A percentile compares a stretch with the other conserved stretches of the same genome.
Evolutionary conservation across 2,888 invertebrate species (phyloP).

Genomic region (Sycophila texana): DNA sequence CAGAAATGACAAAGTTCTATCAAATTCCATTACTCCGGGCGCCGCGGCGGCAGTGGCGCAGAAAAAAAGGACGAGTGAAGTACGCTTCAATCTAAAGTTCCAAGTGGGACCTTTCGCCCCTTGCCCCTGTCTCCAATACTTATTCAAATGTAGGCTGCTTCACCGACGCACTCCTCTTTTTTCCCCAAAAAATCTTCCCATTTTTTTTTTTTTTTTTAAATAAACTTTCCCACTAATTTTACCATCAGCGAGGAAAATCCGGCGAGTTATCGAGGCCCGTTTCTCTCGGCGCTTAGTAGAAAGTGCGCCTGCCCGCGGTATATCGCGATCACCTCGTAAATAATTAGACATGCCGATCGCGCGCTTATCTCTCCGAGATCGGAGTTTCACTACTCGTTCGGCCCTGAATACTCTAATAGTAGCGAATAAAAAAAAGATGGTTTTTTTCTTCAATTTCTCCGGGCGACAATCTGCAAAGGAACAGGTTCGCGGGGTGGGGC

Average conservation of each 20-base stretch:
- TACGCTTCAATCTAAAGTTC: constrained; percentile 52
- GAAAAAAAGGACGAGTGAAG: constrained; percentile 1
- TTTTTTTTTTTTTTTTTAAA: not conserved
- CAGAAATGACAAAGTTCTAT: constrained; percentile 50
- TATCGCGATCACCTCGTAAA: constrained; percentile 29
- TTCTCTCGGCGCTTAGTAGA: constrained; percentile 1
- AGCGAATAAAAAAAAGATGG: not conserved
- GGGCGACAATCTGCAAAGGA: not conserved
- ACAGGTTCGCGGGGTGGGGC: not conserved
- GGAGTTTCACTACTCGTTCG: constrained; percentile 21
- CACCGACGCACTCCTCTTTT: not conserved
- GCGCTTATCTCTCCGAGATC: constrained; percentile 21
- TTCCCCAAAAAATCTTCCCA: constrained; percentile 5
- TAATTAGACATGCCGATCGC: constrained; percentile 50
- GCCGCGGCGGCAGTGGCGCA: not conserved
- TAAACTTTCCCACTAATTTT: constrained; percentile 45
- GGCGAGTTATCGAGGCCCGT: constrained; percentile 25
- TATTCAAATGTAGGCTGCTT: constrained; percentile 37
- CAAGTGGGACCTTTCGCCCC: constrained; percentile 29
- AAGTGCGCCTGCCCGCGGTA: constrained; percentile 16
- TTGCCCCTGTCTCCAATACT: constrained; percentile 40
- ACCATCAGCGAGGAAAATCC: constrained; percentile 16
- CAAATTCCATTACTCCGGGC: constrained; percentile 40
- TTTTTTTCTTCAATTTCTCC: not conserved
- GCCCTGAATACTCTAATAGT: not conserved